phyloP scores from a whole-genome alignment of 2,888 invertebrate genomes.

The Merodon equestris region DNA sequence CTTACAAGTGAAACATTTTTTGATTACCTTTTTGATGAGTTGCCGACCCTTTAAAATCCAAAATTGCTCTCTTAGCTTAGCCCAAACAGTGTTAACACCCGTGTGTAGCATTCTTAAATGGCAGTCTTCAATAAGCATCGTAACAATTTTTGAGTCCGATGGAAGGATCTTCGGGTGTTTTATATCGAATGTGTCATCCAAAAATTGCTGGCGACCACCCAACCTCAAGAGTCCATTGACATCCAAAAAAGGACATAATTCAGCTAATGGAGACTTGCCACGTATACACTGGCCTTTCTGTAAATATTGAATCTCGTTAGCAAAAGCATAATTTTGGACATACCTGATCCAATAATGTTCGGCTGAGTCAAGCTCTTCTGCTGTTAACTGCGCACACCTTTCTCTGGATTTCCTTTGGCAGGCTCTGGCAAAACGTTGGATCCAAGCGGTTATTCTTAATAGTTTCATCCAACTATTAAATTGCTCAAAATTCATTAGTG shows the following conservation, averaged over 20 bases:
- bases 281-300: neutral
- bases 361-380: slow-evolving; percentile 2
- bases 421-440: slow-evolving; percentile 1
- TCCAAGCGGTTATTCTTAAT: slow-evolving; percentile 11
- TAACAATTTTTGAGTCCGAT: neutral
- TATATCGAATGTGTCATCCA: slow-evolving; percentile 16
- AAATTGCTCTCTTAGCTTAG: slow-evolving; percentile 11
- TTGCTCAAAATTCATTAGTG: neutral
- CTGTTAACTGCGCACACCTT: neutral
- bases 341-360: slow-evolving; percentile 25
- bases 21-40: neutral
- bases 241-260: slow-evolving; percentile 14
- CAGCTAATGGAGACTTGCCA: slow-evolving; percentile 12
- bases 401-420: neutral
- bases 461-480: slow-evolving; percentile 2
- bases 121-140: slow-evolving; percentile 11
- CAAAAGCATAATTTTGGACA: neutral
- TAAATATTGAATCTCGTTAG: no score
- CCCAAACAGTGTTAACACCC: neutral
- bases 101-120: slow-evolving; percentile 15
- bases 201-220: slow-evolving; percentile 17
- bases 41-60: slow-evolving; percentile 42
- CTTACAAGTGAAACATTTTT: slow-evolving; percentile 1
- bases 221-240: slow-evolving; percentile 7
- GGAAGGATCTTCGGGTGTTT: slow-evolving; percentile 30